phyloP scores from a whole-genome alignment of 2,888 invertebrate genomes.

The Ochropleura leucogaster region DNA sequence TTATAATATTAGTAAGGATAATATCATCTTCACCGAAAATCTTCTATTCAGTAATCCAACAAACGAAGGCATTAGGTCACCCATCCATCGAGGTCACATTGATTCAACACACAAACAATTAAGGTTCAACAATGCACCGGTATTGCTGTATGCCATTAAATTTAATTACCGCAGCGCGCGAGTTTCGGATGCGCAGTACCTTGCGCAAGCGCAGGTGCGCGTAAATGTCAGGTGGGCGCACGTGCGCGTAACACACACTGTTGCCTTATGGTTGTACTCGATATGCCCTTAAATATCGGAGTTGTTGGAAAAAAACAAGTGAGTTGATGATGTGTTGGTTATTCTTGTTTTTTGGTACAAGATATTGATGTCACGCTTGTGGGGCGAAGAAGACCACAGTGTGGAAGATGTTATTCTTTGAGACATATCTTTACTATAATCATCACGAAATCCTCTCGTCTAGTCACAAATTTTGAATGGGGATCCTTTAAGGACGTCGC shows the following conservation, averaged over 20 bases:
- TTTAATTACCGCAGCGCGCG: slow-evolving; percentile 73
- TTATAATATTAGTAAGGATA: too few relatives aligned
- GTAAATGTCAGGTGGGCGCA: slow-evolving; percentile 69
- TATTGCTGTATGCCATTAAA: slow-evolving; percentile 70
- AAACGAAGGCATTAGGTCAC: slow-evolving; percentile 20
- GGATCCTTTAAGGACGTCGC: too few relatives aligned
- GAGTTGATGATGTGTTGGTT: not conserved
- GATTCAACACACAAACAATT: slow-evolving; percentile 62
- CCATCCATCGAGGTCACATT: slow-evolving; percentile 60
- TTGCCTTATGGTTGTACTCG: slow-evolving; percentile 59
- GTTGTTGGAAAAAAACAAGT: slow-evolving; percentile 45
- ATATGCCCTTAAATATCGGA: slow-evolving; percentile 56
- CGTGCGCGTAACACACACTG: slow-evolving; percentile 62
- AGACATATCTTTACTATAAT: not conserved
- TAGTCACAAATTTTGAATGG: too few relatives aligned
- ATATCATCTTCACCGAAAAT: not conserved
- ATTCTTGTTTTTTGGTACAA: slow-evolving; percentile 20
- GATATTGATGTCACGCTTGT: slow-evolving; percentile 10
- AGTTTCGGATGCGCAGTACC: slow-evolving; percentile 68
- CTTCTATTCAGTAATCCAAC: not conserved
- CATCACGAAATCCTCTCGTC: too few relatives aligned
- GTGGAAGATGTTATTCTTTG: not conserved
- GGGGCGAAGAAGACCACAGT: not conserved
- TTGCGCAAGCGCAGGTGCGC: slow-evolving; percentile 72
- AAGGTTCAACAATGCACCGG: slow-evolving; percentile 66